Evolutionary conservation across 2,888 invertebrate species (phyloP).

Genomic region (Entomobrya proxima): DNA sequence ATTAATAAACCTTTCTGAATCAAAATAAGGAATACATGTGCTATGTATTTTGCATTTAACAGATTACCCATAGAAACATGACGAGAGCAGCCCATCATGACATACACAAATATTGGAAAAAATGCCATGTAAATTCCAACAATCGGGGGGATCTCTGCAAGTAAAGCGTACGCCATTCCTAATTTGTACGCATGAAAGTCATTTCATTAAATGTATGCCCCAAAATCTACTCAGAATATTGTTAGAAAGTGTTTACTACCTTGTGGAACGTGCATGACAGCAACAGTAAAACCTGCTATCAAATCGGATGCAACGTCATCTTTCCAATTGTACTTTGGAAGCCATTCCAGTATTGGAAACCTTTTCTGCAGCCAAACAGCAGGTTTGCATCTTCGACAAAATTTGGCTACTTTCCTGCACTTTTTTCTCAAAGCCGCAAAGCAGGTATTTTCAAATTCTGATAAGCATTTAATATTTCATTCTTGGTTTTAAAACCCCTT

Average conservation of each 20-base stretch:
- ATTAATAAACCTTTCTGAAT: no score
- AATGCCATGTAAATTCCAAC: slow-evolving; percentile 93
- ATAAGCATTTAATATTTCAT: neutral
- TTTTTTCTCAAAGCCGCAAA: neutral
- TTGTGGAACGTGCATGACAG: slow-evolving; percentile 93
- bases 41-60: neutral
- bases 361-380: neutral
- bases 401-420: neutral
- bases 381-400: slow-evolving; percentile 13
- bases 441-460: neutral
- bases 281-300: slow-evolving; percentile 90
- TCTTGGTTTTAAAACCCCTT: neutral
- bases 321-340: slow-evolving; percentile 83
- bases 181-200: neutral
- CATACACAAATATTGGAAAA: slow-evolving; percentile 92
- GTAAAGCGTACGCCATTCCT: slow-evolving; percentile 85
- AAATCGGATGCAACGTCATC: slow-evolving; percentile 85
- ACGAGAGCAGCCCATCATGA: slow-evolving; percentile 90
- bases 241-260: slow-evolving; percentile 78
- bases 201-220: neutral
- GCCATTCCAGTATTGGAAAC: slow-evolving; percentile 83
- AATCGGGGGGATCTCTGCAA: slow-evolving; percentile 86
- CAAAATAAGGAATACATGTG: neutral
- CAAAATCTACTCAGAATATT: neutral
- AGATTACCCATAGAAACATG: slow-evolving; percentile 88